Evolutionary conservation across 2,797 vertebrate genomes (phyloP), one percentile per base, ranked within the genome.

Genomic region (Sebastes jordani): DNA sequence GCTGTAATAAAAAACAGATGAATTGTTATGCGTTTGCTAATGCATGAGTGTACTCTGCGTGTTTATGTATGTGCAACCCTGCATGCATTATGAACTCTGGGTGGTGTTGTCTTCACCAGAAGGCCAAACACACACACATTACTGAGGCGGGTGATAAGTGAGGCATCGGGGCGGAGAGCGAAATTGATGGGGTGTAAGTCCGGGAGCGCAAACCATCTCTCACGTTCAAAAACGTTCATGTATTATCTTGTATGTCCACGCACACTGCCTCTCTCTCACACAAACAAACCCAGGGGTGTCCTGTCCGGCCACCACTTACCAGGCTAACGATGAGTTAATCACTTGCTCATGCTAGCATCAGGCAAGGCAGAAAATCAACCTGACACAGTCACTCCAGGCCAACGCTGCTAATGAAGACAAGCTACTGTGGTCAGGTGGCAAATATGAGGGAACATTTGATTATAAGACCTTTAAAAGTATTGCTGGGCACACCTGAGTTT

Each of bases 381-480:
- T 74, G 65, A 86, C 76, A 73, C 76, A 1, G 29, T 85, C 82
- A 74, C 83, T 72, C 27, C 76, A 74, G 84, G 80, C 80, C 80
- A 68, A 7, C 10, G 16, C 60, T 62, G 74, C 81, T 86, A 83
- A 92, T 91, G 82, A 91, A 90, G 59, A 88, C 85, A 78, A 86
- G 86, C 69, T 61, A 30, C 62, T 66, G 80, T 46, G 38, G 74
- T 84, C 82, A 61, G 58, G 70, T 74, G 65, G 68, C 74, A 67
- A 89, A 65, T 74, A 82, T 63, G 74, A 69, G 71, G 63, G 74
- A 73, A 82, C 85, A 89, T 85, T 56, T 64, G 46, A 81, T 83
- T 76, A 82, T 23, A n/a, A 81, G 73, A 32, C 13, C 54, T n/a
- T 78, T 70, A 54, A 66, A 30, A 34, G 30, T 27, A 22, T 20